Conservation (phyloP, 2,797 vertebrate genomes). For the Perodicticus potto region DNA sequence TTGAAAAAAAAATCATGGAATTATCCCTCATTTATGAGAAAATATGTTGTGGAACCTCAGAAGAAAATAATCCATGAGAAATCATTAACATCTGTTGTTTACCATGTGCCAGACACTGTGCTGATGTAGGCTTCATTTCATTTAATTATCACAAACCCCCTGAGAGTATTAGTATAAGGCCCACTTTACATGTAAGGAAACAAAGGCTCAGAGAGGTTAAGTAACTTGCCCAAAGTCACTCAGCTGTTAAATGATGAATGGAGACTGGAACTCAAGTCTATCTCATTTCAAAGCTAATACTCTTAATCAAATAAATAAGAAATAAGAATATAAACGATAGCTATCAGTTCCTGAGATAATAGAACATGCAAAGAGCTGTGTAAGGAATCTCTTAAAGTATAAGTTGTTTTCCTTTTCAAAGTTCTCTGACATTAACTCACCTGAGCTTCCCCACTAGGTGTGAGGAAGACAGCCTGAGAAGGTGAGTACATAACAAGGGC, state of each 20-base stretch:
- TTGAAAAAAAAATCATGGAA: not conserved
- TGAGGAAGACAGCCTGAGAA: not conserved
- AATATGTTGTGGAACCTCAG: not conserved
- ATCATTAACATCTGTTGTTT: not conserved
- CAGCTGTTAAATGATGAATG: not conserved
- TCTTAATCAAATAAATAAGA: not conserved
- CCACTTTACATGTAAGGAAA: not conserved
- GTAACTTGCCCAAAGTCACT: not conserved
- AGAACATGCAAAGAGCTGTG: not conserved
- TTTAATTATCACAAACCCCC: not conserved
- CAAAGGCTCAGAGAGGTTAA: not conserved
- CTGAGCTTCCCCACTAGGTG: not conserved
- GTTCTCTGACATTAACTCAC: not conserved
- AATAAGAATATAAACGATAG: not conserved
- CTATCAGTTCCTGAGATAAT: not conserved
- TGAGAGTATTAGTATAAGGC: not conserved
- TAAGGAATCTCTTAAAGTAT: not conserved
- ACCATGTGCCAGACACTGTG: not conserved
- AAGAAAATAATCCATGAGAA: constrained; percentile 29
- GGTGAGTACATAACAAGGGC: not conserved
- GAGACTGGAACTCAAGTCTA: not conserved
- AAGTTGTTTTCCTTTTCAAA: not conserved
- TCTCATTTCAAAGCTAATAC: not conserved
- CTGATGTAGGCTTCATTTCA: not conserved
- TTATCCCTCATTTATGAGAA: not conserved